Conservation (phyloP, 2,797 vertebrate species). For the Poecilia gillii region DNA sequence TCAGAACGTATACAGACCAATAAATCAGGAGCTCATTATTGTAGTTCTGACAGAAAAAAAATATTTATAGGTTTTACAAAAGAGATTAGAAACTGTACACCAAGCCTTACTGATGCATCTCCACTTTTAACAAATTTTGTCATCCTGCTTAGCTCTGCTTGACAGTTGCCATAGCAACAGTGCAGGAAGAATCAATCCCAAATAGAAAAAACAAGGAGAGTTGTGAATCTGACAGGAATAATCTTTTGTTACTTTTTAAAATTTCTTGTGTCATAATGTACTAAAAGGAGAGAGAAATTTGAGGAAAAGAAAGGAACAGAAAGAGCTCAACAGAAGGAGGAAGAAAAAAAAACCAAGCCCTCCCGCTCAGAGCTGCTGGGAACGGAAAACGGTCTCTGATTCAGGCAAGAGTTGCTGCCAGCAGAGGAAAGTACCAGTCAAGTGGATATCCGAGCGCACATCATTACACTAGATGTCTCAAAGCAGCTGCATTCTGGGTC, state of each 20-base stretch:
- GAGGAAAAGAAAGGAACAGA: slow-evolving; percentile 27
- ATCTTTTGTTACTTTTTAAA: slow-evolving; percentile 40
- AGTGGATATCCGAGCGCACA: slow-evolving; percentile 51
- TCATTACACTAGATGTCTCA: slow-evolving; percentile 42
- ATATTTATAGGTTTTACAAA: not conserved
- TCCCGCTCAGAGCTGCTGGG: slow-evolving; percentile 61
- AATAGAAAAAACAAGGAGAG: slow-evolving; percentile 60
- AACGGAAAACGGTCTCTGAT: slow-evolving; percentile 59
- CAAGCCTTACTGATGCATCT: not conserved
- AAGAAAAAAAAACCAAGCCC: slow-evolving; percentile 19
- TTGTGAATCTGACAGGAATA: slow-evolving; percentile 56
- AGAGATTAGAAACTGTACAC: not conserved
- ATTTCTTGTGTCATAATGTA: slow-evolving; percentile 22
- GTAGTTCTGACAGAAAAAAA: not conserved
- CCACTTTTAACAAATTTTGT: slow-evolving; percentile 51
- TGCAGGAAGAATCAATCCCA: slow-evolving; percentile 56
- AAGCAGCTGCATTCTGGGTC: slow-evolving; percentile 42
- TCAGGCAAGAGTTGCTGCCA: slow-evolving; percentile 61
- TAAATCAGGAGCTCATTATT: not conserved
- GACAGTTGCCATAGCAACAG: slow-evolving; percentile 70
- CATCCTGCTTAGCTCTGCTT: slow-evolving; percentile 55
- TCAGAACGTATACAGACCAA: not conserved
- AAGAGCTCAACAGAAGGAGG: slow-evolving; percentile 35
- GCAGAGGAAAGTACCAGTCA: slow-evolving; percentile 55
- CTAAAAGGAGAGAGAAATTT: slow-evolving; percentile 11